These are phyloP conservation scores for Fistularia tabacaria DNA, from an alignment of 2,797 vertebrate species.

Conservation along the genomic window DNA sequence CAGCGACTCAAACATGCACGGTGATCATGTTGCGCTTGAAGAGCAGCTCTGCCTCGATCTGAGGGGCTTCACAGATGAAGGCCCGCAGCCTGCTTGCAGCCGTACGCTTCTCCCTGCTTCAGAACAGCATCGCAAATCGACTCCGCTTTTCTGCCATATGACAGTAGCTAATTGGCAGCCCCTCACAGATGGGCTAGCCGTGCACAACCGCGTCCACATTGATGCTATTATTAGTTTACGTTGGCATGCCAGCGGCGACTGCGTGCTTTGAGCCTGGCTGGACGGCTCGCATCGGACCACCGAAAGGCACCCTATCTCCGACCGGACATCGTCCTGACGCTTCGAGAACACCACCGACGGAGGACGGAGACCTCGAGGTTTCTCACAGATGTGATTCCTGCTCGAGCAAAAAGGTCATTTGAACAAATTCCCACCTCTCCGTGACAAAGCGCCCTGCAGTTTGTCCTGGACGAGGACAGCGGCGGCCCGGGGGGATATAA, in stretches of 20 bases:
- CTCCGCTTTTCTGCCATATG: conserved; percentile 60
- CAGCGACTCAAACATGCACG: conserved; percentile 24
- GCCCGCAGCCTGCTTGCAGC: conserved; percentile 9
- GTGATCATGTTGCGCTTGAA: conserved; percentile 12
- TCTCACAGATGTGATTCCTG: too few species aligned
- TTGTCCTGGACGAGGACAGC: too few species aligned
- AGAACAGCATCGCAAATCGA: conserved; percentile 20
- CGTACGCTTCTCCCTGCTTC: conserved; percentile 26
- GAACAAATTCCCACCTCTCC: too few species aligned
- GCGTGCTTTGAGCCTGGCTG: too few species aligned
- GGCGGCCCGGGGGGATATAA: too few species aligned
- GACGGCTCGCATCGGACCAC: too few species aligned
- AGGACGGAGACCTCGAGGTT: too few species aligned
- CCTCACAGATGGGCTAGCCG: conserved; percentile 59
- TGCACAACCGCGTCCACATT: conserved; percentile 34
- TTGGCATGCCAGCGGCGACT: conserved; percentile 4
- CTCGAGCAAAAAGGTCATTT: too few species aligned
- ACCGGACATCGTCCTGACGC: too few species aligned
- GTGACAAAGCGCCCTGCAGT: too few species aligned
- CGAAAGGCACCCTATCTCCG: too few species aligned
- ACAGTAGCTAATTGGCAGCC: conserved; percentile 59
- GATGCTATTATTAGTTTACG: conserved; percentile 52
- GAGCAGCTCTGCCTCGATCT: conserved; percentile 21
- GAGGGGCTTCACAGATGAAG: conserved; percentile 28
- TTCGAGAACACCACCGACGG: too few species aligned